These are phyloP conservation scores for Charadrius vociferus DNA, from an alignment of 2,113 vertebrate species.

Conservation along the genomic window DNA sequence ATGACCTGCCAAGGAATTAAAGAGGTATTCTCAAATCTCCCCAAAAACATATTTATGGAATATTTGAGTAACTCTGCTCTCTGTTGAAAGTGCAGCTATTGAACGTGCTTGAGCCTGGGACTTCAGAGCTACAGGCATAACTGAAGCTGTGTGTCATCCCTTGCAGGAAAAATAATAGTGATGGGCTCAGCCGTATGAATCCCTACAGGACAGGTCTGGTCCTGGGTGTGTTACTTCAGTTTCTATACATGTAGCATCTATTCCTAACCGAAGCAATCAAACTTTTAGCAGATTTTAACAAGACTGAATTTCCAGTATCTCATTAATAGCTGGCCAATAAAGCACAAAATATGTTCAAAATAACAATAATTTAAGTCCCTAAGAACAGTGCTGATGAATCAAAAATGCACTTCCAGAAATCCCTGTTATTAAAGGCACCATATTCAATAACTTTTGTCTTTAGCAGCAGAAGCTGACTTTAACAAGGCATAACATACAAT, in stretches of 20 bases:
- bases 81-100: neutral
- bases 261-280: neutral
- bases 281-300: neutral
- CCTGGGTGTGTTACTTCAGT: neutral
- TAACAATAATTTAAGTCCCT: neutral
- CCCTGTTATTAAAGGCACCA: neutral
- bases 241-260: neutral
- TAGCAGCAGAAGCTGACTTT: neutral
- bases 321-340: neutral
- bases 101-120: neutral
- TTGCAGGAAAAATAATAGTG: neutral
- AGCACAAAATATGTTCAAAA: neutral
- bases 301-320: neutral
- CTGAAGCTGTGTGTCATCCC: neutral
- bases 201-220: neutral
- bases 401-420: neutral
- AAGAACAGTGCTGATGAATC: neutral
- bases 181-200: neutral
- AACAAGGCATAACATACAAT: neutral
- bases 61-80: neutral
- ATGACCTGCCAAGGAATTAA: neutral
- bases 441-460: neutral
- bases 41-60: neutral
- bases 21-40: neutral
- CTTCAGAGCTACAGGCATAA: neutral